A percentile compares a stretch with the other conserved stretches of the same genome.
phyloP scores from a whole-genome alignment of 2,797 vertebrate genomes.

The Sebastes cheni region DNA sequence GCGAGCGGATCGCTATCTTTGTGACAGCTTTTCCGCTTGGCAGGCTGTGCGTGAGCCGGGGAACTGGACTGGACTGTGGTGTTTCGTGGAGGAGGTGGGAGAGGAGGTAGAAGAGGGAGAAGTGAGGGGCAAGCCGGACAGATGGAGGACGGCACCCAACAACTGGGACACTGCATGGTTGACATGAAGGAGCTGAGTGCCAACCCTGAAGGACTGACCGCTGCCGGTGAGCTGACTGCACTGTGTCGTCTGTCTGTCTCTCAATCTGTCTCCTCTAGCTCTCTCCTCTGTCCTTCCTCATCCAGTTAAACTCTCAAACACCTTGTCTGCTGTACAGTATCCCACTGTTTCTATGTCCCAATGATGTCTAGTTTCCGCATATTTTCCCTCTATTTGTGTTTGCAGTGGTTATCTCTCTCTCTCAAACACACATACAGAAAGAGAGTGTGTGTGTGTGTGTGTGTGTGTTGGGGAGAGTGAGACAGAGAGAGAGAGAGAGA shows the following conservation, averaged over 20 bases:
- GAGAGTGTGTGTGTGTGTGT: neutral
- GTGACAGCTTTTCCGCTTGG: slow-evolving; percentile 62
- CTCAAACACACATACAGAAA: neutral
- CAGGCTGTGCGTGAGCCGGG: slow-evolving; percentile 43
- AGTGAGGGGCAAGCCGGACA: slow-evolving; percentile 58
- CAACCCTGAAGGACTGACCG: slow-evolving; percentile 69
- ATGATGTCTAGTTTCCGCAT: slow-evolving; percentile 20
- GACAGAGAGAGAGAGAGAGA: neutral
- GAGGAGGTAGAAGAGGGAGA: slow-evolving; percentile 56
- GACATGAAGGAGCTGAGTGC: slow-evolving; percentile 76
- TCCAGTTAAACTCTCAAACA: slow-evolving; percentile 38
- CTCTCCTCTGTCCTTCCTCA: slow-evolving; percentile 19
- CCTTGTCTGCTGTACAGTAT: neutral
- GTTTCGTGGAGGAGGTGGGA: slow-evolving; percentile 69
- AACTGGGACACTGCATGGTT: slow-evolving; percentile 77
- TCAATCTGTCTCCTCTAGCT: slow-evolving; percentile 18
- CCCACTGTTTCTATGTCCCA: neutral
- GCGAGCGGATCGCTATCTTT: slow-evolving; percentile 64
- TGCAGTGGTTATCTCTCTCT: slow-evolving; percentile 12
- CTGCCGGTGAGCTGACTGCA: slow-evolving; percentile 72
- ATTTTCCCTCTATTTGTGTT: slow-evolving; percentile 22
- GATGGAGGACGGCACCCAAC: slow-evolving; percentile 77
- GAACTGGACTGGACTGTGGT: slow-evolving; percentile 78
- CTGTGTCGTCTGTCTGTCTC: slow-evolving; percentile 47
- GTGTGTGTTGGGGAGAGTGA: neutral